Conservation (phyloP, 2,113 vertebrate genomes). For the Pelecanoides urinatrix region DNA sequence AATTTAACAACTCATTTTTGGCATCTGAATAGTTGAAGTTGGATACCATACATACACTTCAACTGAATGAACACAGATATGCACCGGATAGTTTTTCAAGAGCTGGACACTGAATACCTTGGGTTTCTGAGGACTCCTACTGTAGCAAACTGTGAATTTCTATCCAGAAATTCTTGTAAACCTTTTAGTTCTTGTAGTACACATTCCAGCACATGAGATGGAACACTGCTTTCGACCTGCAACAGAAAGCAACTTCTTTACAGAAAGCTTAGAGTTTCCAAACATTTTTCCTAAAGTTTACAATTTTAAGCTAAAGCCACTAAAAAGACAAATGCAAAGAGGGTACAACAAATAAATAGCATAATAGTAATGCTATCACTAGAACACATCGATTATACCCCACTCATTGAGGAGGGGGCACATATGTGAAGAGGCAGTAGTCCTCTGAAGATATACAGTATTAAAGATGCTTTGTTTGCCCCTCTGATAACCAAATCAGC, state of each 20-base stretch:
- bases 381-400: background rate
- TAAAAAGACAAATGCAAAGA: background rate
- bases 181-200: conserved; percentile 84
- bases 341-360: background rate
- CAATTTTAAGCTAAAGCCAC: background rate
- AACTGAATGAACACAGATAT: background rate
- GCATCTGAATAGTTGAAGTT: background rate
- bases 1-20: background rate
- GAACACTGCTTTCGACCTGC: conserved; percentile 87
- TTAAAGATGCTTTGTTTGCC: background rate
- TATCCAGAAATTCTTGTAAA: conserved; percentile 88
- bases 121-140: conserved; percentile 81
- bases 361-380: background rate
- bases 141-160: conserved; percentile 87
- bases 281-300: background rate
- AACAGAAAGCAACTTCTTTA: background rate
- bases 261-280: background rate
- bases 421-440: background rate
- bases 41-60: background rate
- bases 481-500: background rate
- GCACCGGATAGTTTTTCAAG: background rate
- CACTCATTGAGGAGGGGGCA: background rate
- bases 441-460: background rate
- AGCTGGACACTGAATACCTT: conserved; percentile 68
- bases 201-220: conserved; percentile 76